Conservation (phyloP, 1,140 invertebrate genomes). For the Heterodera carotae region DNA sequence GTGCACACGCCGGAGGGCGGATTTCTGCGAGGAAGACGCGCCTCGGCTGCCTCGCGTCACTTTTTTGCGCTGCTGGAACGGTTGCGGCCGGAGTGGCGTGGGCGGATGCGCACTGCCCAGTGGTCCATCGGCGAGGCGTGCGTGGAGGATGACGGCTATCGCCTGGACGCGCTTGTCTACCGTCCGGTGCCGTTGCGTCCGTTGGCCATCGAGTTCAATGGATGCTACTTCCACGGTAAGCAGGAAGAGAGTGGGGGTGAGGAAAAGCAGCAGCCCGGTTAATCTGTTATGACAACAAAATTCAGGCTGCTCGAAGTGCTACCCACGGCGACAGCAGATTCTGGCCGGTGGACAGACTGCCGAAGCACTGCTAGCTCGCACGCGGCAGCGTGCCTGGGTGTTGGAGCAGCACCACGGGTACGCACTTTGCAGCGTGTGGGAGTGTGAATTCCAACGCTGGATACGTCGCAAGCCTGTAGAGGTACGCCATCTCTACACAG, state of each 20-base stretch:
- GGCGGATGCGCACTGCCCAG: not conserved
- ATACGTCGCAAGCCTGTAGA: conserved; percentile 76
- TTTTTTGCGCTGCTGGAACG: not conserved
- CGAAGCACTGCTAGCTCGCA: too few relatives aligned
- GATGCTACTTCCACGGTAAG: conserved; percentile 9
- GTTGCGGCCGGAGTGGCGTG: not conserved
- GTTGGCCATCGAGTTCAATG: conserved; percentile 18
- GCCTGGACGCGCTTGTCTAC: not conserved
- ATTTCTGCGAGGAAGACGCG: not conserved
- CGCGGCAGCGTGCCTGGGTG: not conserved
- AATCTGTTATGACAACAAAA: too few relatives aligned
- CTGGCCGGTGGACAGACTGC: too few relatives aligned
- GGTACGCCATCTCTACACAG: conserved; percentile 74
- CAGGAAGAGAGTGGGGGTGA: too few relatives aligned
- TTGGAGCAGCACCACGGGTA: not conserved
- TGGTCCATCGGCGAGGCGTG: conserved; percentile 20
- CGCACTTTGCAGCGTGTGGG: not conserved
- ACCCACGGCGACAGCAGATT: not conserved
- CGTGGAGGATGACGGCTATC: not conserved
- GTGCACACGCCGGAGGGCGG: too few relatives aligned
- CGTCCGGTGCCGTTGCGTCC: conserved; percentile 7
- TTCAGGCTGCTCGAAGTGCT: conserved; percentile 23
- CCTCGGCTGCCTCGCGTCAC: not conserved
- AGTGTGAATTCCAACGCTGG: too few relatives aligned
- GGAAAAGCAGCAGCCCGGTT: too few relatives aligned